These are phyloP conservation scores for Regulus satrapa DNA, from an alignment of 2,113 vertebrate species.

Conservation along the genomic window DNA sequence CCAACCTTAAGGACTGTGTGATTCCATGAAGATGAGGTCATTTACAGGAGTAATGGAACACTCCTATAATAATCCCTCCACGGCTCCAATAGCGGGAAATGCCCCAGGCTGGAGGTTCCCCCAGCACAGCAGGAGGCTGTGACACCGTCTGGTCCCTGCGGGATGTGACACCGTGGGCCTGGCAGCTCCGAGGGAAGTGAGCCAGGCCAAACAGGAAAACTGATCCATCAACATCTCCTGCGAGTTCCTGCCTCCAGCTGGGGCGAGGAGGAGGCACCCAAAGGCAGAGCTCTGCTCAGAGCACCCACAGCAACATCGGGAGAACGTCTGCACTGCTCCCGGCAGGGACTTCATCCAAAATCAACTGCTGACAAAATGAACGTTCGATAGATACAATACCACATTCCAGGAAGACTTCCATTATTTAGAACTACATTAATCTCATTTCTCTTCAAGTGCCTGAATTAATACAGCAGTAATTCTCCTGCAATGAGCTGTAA, in stretches of 20 bases:
- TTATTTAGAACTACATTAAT: background rate
- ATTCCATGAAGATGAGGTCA: background rate
- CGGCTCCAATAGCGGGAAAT: background rate
- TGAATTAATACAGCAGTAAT: background rate
- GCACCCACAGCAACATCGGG: background rate
- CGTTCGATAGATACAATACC: too few relatives aligned
- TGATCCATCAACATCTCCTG: background rate
- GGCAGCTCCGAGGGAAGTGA: background rate
- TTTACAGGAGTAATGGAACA: background rate
- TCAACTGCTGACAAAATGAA: background rate
- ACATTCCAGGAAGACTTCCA: background rate
- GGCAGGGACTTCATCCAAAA: background rate
- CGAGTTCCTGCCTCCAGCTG: background rate
- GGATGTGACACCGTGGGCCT: background rate
- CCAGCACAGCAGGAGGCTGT: background rate
- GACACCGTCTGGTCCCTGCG: rapidly evolving
- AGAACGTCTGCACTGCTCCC: background rate
- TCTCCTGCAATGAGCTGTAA: background rate
- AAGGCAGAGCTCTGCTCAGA: background rate
- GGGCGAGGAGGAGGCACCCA: background rate
- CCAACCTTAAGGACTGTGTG: background rate
- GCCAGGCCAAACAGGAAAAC: conserved; percentile 30
- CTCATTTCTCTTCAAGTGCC: background rate
- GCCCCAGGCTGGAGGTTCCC: background rate
- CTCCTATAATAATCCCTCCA: background rate